Base-by-base conservation (phyloP, 1,140 invertebrate genomes). In the Cardiocondyla obscurior region DNA sequence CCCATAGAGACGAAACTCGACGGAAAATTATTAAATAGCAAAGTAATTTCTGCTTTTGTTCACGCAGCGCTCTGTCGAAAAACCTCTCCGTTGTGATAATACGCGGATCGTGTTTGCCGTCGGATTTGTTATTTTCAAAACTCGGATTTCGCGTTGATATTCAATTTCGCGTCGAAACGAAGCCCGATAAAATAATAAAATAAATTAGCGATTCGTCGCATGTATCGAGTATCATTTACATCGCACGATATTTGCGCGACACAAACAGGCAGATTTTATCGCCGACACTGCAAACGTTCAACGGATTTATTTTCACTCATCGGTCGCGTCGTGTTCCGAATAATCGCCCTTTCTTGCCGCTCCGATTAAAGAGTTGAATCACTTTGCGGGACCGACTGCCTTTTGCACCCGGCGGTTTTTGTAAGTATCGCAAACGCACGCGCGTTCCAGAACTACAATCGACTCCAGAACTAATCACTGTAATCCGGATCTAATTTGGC, bases 161-260 rank as follows among this genome's bases (percentile, higher is more conserved):
- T 16, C 46, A 67, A 42, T 79, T 79, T 79, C n/a, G 19, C 36
- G 4, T 30, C 12, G 12, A 67, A 69, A 55, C 25, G 25, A 39
- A 79, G 55, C 69, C n/a, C 62, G 55, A 69, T 69, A 79, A 79
- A 79, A 53, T 51, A 64, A 77, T 25, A 28, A 39, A 64, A 77
- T 25, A 28, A 39, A 77, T 77, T 51, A 53, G 1, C 30, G 22
- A 53, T 28, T 36, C 22, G 2, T 3, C 6, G 5, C 10, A 30
- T 30, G 19, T 39, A 14, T 30, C 62, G 60, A 7, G 16, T 42
- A 22, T 8, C 46, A 14, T 69, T 62, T 67, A 19, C 14, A 39
- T 62, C 12, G 8, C 22, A 33, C 42, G n/a, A 49, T 36, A 33
- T 28, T 62, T 7, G 8, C 22, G 25, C 42, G n/a, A 49, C 25